phyloP scores from a whole-genome alignment of 2,113 vertebrate genomes.

The Cnemophilus loriae region DNA sequence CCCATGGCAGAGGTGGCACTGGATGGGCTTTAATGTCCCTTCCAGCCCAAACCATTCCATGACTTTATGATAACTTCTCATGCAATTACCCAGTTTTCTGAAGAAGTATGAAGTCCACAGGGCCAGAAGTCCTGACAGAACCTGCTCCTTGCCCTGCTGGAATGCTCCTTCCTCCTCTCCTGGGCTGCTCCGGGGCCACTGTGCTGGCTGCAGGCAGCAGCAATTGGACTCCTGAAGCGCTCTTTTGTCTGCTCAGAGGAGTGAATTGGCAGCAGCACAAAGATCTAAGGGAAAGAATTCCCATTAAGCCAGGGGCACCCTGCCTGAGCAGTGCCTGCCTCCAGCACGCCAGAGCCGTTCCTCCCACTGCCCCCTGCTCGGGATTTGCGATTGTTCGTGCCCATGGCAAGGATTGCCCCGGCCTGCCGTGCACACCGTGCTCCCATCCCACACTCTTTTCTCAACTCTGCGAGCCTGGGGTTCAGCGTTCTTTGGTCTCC shows the following conservation, averaged over 20 bases:
- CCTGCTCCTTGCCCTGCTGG: not conserved
- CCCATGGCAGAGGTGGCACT: not conserved
- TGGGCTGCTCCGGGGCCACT: not conserved
- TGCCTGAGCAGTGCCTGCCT: not conserved
- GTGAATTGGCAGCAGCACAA: not conserved
- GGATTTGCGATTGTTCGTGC: not conserved
- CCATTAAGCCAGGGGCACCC: not conserved
- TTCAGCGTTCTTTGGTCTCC: not conserved
- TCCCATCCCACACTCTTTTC: not conserved
- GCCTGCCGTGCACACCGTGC: not conserved
- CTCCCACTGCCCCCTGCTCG: not conserved
- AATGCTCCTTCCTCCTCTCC: not conserved
- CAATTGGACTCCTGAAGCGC: fast-evolving
- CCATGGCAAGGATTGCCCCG: not conserved
- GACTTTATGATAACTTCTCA: not conserved
- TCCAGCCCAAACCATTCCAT: not conserved
- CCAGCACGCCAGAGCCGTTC: not conserved
- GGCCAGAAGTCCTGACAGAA: not conserved
- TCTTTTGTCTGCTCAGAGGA: not conserved
- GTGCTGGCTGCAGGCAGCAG: not conserved
- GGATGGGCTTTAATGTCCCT: fast-evolving
- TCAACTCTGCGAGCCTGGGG: not conserved
- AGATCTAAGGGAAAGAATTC: not conserved
- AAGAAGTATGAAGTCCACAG: too few species aligned
- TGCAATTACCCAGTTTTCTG: not conserved